Conservation (phyloP, 92 coral and sea anemone species). For the Ricordea florida region DNA sequence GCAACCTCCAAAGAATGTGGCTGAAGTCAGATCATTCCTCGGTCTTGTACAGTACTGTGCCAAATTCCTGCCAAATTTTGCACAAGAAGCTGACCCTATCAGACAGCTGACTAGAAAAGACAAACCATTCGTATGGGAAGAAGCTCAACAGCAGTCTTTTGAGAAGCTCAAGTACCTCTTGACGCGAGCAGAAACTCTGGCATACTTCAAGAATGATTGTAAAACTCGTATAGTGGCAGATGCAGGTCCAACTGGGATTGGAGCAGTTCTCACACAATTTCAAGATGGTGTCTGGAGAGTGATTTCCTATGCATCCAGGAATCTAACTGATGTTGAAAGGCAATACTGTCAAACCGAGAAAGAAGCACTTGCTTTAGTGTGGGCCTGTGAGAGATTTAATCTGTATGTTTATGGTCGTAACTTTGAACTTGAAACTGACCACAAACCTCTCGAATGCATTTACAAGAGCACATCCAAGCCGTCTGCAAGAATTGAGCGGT, state of each 20-base stretch:
- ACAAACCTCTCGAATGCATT: conserved; percentile 47
- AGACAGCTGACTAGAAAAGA: conserved; percentile 46
- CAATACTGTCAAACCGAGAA: conserved; percentile 48
- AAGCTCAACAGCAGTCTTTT: conserved; percentile 48
- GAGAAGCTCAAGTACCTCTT: conserved; percentile 26
- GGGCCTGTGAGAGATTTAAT: conserved; percentile 47
- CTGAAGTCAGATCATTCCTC: conserved; percentile 41
- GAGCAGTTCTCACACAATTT: conserved; percentile 45
- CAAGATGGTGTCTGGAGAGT: conserved; percentile 46
- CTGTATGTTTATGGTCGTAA: conserved; percentile 50
- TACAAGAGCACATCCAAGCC: conserved; percentile 24
- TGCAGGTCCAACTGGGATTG: conserved; percentile 51
- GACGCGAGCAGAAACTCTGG: conserved; percentile 39
- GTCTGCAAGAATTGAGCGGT: conserved; percentile 30
- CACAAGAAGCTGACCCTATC: conserved; percentile 46
- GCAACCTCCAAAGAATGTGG: conserved; percentile 14
- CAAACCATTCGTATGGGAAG: conserved; percentile 36
- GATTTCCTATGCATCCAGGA: conserved; percentile 43
- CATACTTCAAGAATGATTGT: conserved; percentile 54
- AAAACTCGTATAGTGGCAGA: conserved; percentile 47
- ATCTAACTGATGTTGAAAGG: conserved; percentile 51
- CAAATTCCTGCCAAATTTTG: conserved; percentile 61
- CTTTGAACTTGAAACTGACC: conserved; percentile 61
- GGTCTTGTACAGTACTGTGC: conserved; percentile 54
- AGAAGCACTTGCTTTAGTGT: conserved; percentile 42